Evolutionary conservation across 2,113 vertebrate species (phyloP), one percentile per base, ranked within the genome.

Genomic region (Sapajus apella): DNA sequence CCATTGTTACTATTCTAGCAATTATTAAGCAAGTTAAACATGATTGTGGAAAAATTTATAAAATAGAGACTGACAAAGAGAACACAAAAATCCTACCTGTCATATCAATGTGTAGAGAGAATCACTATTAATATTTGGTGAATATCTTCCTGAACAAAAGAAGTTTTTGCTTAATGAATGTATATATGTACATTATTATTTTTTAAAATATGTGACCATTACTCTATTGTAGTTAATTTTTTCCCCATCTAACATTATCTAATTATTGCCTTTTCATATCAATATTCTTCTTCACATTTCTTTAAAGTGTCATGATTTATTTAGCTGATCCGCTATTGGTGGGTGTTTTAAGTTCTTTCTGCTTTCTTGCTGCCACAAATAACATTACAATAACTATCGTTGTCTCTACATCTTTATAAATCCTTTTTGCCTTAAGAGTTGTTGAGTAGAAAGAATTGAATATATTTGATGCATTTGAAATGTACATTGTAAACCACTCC

Each of bases 391-490:
- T 68, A 37, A 85, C 32, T 56, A 17, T 43, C 43, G 43, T 43
- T 8, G 11, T 40, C 32, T 55, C 27, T 32, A 1, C 5, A 40
- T 64, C 37, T 87, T 90, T 95, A 27, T 92, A 79, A 86, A 58
- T 35, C 56, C 20, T 66, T 94, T 64, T 84, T 70, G 70, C 40
- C 40, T 92, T 92, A 37, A 56, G 77, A 50, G 47, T 55, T 73
- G 9, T 56, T 79, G 50, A 30, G n/a, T 92, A 61, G 8, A 76
- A 73, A 87, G 58, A 92, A 35, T 35, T 83, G 52, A 83, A 40
- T 68, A 77, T 50, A 58, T 87, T 73, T n/a, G n/a, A 95, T 75
- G 47, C n/a, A n/a, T 68, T 86, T 90, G 91, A 95, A 90, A 92
- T 83, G 56, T 17, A 27, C 55, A 27, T 47, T 83, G 35, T 75